Evolutionary conservation across 2,113 vertebrate genomes (phyloP), one percentile per base, ranked within the genome.

Genomic region (Erinaceus europaeus): DNA sequence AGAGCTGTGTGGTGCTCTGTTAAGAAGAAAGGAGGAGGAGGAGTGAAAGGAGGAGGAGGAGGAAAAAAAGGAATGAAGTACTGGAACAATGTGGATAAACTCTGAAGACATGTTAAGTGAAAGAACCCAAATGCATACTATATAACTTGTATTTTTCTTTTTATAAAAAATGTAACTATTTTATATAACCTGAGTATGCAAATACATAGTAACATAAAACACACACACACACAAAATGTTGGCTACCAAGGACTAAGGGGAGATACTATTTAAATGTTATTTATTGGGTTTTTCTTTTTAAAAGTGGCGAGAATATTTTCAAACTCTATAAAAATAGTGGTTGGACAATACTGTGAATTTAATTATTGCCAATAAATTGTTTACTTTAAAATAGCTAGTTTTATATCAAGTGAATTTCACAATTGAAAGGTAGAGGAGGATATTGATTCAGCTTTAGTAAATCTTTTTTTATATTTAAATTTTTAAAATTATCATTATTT

Each of bases 381-480:
- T 87, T 17, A 74, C 50, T 55, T 79, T 64, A 61, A 73, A 84
- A 69, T 68, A 74, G 42, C 29, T 64, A 36, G 68, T 78, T 82
- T 74, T 44, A 74, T 73, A 69, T 36, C 53, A 29, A 38, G 65
- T 72, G 25, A 93, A 89, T 90, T 76, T 92, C 32, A 61, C 36
- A 38, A 84, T 18, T 25, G 27, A 42, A 62, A 36, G 2, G 36
- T n/a, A n/a, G 18, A 18, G 8, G 6, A 3, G 6, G 9, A 77
- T 18, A 65, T 59, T 48, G 36, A 84, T 9, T 81, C 14, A 48
- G 38, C 17, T 87, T 78, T 2, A n/a, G n/a, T n/a, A n/a, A n/a
- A n/a, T n/a, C n/a, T 57, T 27, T 2, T 8, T 10, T 29, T 29
- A 11, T 57, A 57, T 15, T 50, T 50, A 4, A 50, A 15, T 50